phyloP scores from a whole-genome alignment of 2,113 vertebrate genomes.

The Aptenodytes patagonicus region DNA sequence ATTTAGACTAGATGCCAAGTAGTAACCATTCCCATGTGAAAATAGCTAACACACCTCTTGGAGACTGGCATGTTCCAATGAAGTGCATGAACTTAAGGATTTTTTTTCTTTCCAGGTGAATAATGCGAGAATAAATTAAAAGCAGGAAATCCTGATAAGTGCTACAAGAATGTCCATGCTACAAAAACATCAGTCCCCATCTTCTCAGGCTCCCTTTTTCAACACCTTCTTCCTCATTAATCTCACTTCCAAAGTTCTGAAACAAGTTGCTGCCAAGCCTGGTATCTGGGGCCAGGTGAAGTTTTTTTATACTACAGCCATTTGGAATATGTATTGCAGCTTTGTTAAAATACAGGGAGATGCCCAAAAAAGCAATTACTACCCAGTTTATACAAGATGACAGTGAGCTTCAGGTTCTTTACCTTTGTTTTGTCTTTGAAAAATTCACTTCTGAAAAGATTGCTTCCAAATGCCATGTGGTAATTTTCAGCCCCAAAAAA shows the following conservation, averaged over 20 bases:
- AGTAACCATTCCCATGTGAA: conserved; percentile 48
- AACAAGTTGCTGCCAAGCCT: background rate
- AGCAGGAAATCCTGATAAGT: background rate
- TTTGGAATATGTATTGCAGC: background rate
- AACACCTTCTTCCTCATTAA: background rate
- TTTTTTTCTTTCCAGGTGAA: conserved; percentile 1
- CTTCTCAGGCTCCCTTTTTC: background rate
- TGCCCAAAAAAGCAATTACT: background rate
- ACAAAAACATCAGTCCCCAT: background rate
- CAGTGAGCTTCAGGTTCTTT: background rate
- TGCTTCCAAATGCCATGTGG: background rate
- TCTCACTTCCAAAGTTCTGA: background rate
- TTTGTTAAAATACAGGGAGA: background rate
- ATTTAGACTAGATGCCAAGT: conserved; percentile 13
- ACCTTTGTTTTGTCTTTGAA: background rate
- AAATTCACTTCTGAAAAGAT: background rate
- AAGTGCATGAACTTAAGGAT: background rate
- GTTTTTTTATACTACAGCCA: background rate
- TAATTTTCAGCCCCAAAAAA: background rate
- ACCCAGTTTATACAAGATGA: background rate
- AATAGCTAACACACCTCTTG: background rate
- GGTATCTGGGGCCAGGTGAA: background rate
- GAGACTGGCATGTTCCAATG: background rate
- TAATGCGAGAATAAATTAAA: conserved; percentile 4
- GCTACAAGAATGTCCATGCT: background rate